Conservation (phyloP, 2,888 invertebrate genomes). For the Mesorhabditis spiculigera region DNA sequence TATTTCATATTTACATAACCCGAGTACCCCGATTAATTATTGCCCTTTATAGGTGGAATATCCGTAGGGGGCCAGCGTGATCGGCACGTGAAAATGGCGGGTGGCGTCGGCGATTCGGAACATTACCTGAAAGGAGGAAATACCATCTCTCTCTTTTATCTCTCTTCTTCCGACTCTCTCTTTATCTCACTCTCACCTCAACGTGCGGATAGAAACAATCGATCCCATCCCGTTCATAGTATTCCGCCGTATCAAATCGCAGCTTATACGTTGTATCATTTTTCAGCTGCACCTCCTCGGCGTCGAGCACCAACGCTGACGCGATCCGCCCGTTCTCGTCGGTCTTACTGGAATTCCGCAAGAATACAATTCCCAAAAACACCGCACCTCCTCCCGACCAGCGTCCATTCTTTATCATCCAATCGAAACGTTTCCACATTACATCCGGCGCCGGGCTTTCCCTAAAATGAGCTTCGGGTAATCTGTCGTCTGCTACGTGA, state of each 20-base stretch:
- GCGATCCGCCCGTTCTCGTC: constrained; percentile 39
- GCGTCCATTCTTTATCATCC: too few species aligned
- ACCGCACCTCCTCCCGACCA: too few species aligned
- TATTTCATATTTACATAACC: too few species aligned
- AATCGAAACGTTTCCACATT: too few species aligned
- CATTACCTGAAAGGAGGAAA: constrained; percentile 27
- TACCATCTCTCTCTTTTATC: too few species aligned
- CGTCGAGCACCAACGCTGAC: constrained; percentile 36
- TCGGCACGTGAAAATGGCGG: constrained; percentile 46
- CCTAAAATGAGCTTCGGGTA: too few species aligned
- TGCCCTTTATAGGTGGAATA: constrained; percentile 49
- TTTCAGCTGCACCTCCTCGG: not conserved
- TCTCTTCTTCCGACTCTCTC: too few species aligned
- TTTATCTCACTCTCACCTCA: constrained; percentile 20
- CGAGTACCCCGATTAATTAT: too few species aligned
- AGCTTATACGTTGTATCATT: constrained; percentile 24
- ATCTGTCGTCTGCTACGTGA: too few species aligned
- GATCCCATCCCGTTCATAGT: constrained; percentile 27
- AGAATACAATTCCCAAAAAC: not conserved
- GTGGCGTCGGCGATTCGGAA: constrained; percentile 38
- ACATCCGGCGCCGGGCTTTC: too few species aligned
- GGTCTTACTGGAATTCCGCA: constrained; percentile 29
- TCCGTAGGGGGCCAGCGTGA: constrained; percentile 48
- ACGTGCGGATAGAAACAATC: constrained; percentile 44
- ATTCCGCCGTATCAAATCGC: constrained; percentile 32